Conservation (phyloP, 2,888 invertebrate genomes). For the Mimachlamys varia region DNA sequence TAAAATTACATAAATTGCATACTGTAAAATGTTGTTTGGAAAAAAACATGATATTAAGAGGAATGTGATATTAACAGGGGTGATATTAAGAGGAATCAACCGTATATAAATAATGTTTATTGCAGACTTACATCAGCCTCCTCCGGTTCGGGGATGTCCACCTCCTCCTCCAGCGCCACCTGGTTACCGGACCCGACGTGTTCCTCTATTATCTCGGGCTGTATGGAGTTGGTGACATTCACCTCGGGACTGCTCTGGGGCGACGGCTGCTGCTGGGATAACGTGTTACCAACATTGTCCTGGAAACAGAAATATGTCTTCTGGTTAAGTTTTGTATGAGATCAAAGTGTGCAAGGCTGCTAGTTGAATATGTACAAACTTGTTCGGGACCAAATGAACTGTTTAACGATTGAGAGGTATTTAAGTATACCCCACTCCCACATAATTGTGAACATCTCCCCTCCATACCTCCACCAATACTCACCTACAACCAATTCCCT, state of each 20-base stretch:
- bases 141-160: conserved; percentile 74
- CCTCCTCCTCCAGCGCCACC: conserved; percentile 72
- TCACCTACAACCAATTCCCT: too few relatives aligned
- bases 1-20: too few relatives aligned
- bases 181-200: conserved; percentile 63
- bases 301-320: conserved; percentile 49
- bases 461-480: not conserved
- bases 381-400: too few relatives aligned
- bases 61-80: too few relatives aligned
- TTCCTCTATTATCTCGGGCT: conserved; percentile 67
- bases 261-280: conserved; percentile 68
- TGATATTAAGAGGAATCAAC: too few relatives aligned
- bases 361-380: too few relatives aligned
- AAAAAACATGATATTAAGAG: too few relatives aligned
- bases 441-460: not conserved
- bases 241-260: conserved; percentile 78
- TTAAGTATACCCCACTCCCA: not conserved
- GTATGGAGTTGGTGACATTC: conserved; percentile 73
- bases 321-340: not conserved
- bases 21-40: too few relatives aligned
- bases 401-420: too few relatives aligned
- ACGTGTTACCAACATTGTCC: conserved; percentile 73
- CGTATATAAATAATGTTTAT: too few relatives aligned
- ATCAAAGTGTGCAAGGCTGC: not conserved
- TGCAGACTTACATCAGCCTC: conserved; percentile 71